phyloP scores from a whole-genome alignment of 2,888 invertebrate genomes.

The Sicus ferrugineus region DNA sequence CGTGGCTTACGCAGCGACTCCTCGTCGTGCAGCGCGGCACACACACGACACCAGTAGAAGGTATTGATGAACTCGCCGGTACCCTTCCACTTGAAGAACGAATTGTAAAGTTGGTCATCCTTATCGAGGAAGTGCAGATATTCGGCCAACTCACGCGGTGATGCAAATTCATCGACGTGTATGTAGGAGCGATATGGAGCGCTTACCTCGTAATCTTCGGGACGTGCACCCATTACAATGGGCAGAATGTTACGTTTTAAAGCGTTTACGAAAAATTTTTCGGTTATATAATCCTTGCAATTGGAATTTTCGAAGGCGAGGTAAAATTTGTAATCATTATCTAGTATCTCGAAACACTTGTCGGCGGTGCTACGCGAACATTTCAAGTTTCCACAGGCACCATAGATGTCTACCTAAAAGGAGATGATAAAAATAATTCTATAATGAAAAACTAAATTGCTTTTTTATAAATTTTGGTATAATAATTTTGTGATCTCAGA shows the following conservation, averaged over 20 bases:
- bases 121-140: conserved; percentile 85
- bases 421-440: conserved; percentile 25
- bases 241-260: conserved; percentile 87
- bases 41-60: conserved; percentile 76
- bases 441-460: no score
- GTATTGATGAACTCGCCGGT: conserved; percentile 97
- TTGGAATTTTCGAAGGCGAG: conserved; percentile 97
- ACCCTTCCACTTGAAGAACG: conserved; percentile 94
- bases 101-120: conserved; percentile 90
- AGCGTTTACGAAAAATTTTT: conserved; percentile 96
- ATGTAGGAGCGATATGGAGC: conserved; percentile 93
- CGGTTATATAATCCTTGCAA: conserved; percentile 94
- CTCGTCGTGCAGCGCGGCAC: conserved; percentile 68
- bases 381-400: conserved; percentile 84
- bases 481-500: no score
- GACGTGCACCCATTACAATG: conserved; percentile 95
- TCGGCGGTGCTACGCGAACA: conserved; percentile 84
- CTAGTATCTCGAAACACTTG: conserved; percentile 88
- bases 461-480: no score
- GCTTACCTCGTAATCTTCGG: conserved; percentile 86
- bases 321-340: conserved; percentile 95
- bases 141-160: conserved; percentile 84
- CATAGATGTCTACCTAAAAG: conserved; percentile 83
- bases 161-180: conserved; percentile 94
- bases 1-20: conserved; percentile 58